Percentiles rank a stretch among this genome's conserved stretches.
Conservation (phyloP, 2,113 vertebrate species). For the Pelusios castaneus region DNA sequence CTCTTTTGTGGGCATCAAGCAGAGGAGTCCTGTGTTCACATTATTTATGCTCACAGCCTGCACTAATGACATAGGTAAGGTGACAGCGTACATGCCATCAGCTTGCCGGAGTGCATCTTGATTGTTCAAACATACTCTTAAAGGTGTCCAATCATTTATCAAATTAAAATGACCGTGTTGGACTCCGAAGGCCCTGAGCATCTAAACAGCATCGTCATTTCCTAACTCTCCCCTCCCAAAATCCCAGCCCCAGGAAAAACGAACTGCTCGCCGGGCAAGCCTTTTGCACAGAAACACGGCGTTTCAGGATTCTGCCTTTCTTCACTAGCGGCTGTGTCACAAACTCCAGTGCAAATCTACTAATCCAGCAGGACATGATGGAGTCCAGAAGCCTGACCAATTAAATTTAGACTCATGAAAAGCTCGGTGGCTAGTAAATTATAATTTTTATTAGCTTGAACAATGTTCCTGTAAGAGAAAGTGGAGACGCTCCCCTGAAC, state of each 20-base stretch:
- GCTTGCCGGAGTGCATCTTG: slow-evolving; percentile 73
- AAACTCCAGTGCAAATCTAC: slow-evolving; percentile 55
- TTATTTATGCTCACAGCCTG: slow-evolving; percentile 58
- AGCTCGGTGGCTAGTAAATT: slow-evolving; percentile 68
- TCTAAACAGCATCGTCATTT: not conserved
- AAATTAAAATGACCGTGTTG: slow-evolving; percentile 60
- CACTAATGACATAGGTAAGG: slow-evolving; percentile 68
- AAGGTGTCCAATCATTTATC: slow-evolving; percentile 69
- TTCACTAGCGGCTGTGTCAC: not conserved
- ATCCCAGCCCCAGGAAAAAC: not conserved
- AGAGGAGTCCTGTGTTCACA: not conserved
- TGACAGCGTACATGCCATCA: slow-evolving; percentile 74
- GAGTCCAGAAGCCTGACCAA: slow-evolving; percentile 75
- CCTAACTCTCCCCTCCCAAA: not conserved
- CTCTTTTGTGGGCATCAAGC: not conserved
- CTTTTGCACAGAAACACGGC: not conserved
- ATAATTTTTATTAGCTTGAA: slow-evolving; percentile 70
- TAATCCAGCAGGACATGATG: slow-evolving; percentile 71
- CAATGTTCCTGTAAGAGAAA: slow-evolving; percentile 70
- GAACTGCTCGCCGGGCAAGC: too few species aligned
- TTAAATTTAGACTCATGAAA: slow-evolving; percentile 76
- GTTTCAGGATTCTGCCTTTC: not conserved
- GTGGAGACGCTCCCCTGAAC: slow-evolving; percentile 68
- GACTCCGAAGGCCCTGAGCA: not conserved
- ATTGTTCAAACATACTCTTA: slow-evolving; percentile 75